phyloP scores from a whole-genome alignment of 2,797 vertebrate species.

The Xiphorhynchus erythropygius region DNA sequence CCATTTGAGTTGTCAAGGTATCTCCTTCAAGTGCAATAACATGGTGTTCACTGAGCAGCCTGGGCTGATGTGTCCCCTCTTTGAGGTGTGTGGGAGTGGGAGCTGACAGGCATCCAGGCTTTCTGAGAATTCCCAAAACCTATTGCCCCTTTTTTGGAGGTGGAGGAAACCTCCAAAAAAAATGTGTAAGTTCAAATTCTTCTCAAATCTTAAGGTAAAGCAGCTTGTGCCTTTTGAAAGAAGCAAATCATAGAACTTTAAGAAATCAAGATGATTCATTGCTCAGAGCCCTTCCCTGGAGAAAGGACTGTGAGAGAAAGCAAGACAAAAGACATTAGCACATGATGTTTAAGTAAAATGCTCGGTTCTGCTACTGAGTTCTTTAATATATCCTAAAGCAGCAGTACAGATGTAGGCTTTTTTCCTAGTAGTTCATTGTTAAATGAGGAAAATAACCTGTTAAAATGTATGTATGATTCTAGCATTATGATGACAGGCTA shows the following conservation, averaged over 20 bases:
- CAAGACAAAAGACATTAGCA: background rate
- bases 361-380: background rate
- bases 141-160: background rate
- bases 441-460: background rate
- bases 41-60: background rate
- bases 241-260: background rate
- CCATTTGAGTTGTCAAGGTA: no score
- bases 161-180: background rate
- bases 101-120: background rate
- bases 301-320: background rate
- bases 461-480: background rate
- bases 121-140: background rate
- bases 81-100: rapidly evolving
- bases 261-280: background rate
- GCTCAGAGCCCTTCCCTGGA: background rate
- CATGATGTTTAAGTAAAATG: background rate
- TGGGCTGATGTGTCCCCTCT: background rate
- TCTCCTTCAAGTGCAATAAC: background rate
- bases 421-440: background rate
- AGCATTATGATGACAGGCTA: background rate
- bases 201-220: background rate
- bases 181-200: background rate
- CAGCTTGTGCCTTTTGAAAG: background rate
- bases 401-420: background rate
- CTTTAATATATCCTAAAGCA: background rate